Evolutionary conservation across 2,888 invertebrate genomes (phyloP), one percentile per base, ranked within the genome.

Genomic region (Atrina japonica): DNA sequence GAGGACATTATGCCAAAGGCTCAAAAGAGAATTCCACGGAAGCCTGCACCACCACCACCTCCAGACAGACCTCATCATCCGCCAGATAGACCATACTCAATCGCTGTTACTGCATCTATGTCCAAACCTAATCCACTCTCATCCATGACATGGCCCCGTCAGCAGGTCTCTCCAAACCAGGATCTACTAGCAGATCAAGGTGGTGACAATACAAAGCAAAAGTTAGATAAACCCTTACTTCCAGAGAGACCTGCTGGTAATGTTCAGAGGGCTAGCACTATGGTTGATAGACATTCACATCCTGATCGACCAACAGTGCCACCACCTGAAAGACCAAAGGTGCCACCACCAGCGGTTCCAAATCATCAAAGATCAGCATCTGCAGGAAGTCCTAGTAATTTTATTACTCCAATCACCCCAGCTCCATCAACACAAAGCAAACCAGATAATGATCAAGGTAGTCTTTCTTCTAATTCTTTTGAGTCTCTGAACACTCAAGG

Each of bases 31-130:
- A 56, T 55, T 16, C 72, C 78, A 25, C 76, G 83, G 63, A 87
- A 87, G 65, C 86, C 86, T 30, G 87, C 87, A 14, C 87, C 87
- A 6, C 87, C 87, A 7, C 85, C 86, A n/a, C 86, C 86, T 7
- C 83, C 84, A 9, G 80, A 82, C 18, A 70, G 79, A n/a, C 73
- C 82, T 0, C 82, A 82, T 23, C 85, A 85, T 30, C 85, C 85
- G 5, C 84, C 84, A 9, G 86, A 86, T 23, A 69, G 83, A 35
- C 82, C 86, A 0, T 84, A 82, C 72, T 78, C 79, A 40, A 84
- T 84, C 18, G 84, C 84, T 7, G 86, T 86, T 7, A 82, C 83
- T 18, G 85, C 86, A 16, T 73, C 78, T 18, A 64, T 76, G 5
- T 43, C 60, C 18, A 81, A 73, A 69, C 73, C 68, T 16, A 69